Conservation (phyloP, 2,113 vertebrate species). For the Chascanopsetta lugubris region DNA sequence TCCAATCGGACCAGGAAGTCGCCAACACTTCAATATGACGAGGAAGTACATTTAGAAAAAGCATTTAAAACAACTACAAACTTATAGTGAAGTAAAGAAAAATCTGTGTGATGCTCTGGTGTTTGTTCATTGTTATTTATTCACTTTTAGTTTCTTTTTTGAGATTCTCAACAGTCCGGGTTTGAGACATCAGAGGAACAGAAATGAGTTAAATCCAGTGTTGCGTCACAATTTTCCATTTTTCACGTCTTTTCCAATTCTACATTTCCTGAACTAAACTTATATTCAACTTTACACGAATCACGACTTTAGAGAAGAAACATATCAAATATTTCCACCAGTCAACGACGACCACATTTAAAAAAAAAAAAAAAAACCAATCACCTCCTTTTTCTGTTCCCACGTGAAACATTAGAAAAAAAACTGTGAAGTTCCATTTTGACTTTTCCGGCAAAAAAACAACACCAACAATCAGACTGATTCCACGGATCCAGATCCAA, state of each 20-base stretch:
- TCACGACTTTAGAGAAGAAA: not conserved
- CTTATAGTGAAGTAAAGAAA: too few species aligned
- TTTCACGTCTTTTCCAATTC: not conserved
- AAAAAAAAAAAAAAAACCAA: not conserved
- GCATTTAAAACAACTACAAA: too few species aligned
- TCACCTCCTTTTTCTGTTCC: not conserved
- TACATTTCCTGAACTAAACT: not conserved
- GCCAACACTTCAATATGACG: too few species aligned
- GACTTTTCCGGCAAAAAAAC: constrained; percentile 1
- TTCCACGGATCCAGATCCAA: constrained; percentile 6
- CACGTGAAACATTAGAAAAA: constrained; percentile 1
- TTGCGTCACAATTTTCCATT: not conserved
- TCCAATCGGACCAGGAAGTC: too few species aligned
- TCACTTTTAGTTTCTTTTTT: too few species aligned
- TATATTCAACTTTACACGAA: not conserved
- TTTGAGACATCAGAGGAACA: not conserved
- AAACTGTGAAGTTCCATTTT: not conserved
- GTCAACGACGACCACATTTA: not conserved
- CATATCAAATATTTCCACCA: not conserved
- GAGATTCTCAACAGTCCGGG: too few species aligned
- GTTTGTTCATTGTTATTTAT: too few species aligned
- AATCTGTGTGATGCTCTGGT: too few species aligned
- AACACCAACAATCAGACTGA: constrained; percentile 9
- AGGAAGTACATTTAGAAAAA: too few species aligned
- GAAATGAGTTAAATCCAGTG: not conserved